Conservation (phyloP, 2,888 invertebrate genomes). For the Drosophila nigritarsus region DNA sequence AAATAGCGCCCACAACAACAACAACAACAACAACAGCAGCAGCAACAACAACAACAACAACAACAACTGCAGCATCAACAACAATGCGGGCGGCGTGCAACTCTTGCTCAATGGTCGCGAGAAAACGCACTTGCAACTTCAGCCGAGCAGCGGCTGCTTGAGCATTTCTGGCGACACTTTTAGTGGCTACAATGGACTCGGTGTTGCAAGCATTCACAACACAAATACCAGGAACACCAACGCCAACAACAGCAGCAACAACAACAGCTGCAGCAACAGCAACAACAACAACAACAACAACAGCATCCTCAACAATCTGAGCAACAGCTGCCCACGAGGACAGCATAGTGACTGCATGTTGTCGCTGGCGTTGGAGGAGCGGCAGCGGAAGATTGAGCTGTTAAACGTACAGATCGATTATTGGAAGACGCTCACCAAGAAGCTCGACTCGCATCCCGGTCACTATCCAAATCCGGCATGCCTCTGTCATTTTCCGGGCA, state of each 20-base stretch:
- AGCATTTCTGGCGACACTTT: conserved; percentile 53
- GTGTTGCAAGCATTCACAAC: conserved; percentile 29
- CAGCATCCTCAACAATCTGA: conserved; percentile 24
- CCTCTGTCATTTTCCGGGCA: conserved; percentile 82
- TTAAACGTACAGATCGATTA: conserved; percentile 84
- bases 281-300: conserved; percentile 10
- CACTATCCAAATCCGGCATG: conserved; percentile 82
- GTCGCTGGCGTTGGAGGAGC: conserved; percentile 83
- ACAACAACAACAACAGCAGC: conserved; percentile 18
- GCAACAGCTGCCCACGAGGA: conserved; percentile 31
- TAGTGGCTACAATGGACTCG: conserved; percentile 64
- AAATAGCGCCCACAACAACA: conserved; percentile 21
- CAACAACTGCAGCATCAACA: not conserved
- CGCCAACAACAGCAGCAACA: conserved; percentile 9
- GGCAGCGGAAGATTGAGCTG: conserved; percentile 83
- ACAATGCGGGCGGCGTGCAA: conserved; percentile 35
- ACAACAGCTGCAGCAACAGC: not conserved
- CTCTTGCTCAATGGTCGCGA: conserved; percentile 63
- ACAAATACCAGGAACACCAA: conserved; percentile 8
- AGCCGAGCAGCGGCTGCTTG: conserved; percentile 27
- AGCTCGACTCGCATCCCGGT: conserved; percentile 77
- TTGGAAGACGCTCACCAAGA: conserved; percentile 84
- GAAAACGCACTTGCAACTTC: conserved; percentile 31
- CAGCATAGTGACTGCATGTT: conserved; percentile 82
- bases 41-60: too few relatives aligned